These are phyloP conservation scores for Calyptomena viridis DNA, from an alignment of 2,113 vertebrate genomes.

Conservation along the genomic window DNA sequence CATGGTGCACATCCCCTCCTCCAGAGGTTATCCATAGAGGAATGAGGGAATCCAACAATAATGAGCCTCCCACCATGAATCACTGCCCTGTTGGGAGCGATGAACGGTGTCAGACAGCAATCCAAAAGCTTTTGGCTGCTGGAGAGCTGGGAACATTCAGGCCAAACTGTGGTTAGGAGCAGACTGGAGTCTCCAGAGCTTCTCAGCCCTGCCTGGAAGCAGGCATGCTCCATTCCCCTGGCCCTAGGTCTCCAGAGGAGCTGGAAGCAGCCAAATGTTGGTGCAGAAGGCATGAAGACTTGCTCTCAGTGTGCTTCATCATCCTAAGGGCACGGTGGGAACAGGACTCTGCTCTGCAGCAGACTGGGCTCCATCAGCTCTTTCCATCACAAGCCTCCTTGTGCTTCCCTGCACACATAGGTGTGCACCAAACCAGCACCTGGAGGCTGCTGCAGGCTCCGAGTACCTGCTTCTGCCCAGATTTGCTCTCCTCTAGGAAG, in stretches of 20 bases:
- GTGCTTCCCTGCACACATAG: not conserved
- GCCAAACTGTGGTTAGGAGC: not conserved
- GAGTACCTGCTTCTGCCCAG: not conserved
- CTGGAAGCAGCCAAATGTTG: not conserved
- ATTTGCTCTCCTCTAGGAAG: not conserved
- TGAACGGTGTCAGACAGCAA: not conserved
- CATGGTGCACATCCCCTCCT: not conserved
- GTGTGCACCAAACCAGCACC: not conserved
- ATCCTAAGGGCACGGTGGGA: not conserved
- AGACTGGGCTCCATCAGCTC: not conserved
- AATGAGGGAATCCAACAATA: not conserved
- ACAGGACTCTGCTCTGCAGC: not conserved
- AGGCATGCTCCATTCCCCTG: fast-evolving
- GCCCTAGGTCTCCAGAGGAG: not conserved
- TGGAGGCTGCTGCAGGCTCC: not conserved
- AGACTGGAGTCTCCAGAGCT: not conserved
- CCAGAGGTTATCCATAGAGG: not conserved
- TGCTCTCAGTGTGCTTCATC: not conserved
- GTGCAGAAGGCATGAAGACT: fast-evolving
- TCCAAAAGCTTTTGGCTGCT: not conserved
- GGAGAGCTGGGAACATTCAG: not conserved
- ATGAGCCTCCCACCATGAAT: not conserved
- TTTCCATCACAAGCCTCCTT: not conserved
- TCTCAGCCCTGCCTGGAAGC: not conserved
- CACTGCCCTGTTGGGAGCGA: not conserved